Evolutionary conservation across 2,113 vertebrate species (phyloP), one percentile per base, ranked within the genome.

Genomic region (Peromyscus polionotus): DNA sequence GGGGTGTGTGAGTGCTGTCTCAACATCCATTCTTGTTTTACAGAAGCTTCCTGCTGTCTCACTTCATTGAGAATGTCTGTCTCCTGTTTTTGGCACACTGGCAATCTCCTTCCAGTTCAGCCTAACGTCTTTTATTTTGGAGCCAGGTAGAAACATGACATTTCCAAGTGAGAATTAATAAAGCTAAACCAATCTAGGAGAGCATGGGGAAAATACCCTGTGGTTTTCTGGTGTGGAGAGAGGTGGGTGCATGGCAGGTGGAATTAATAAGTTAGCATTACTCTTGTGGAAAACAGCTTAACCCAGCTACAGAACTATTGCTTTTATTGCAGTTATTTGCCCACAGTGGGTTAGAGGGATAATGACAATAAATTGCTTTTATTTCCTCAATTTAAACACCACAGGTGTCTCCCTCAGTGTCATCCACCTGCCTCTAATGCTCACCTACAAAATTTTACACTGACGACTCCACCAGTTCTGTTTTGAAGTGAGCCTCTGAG

Each of bases 161-260:
- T 89, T 95, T 94, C 54, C 28, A 93, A 45, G 65, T 39, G 28
- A 91, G 51, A 83, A 79, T 88, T 88, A 39, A 48, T 81, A 81
- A 70, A n/a, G 42, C 57, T 86, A 88, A 94, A 72, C 36, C 17
- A 94, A 13, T 5, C 14, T 54, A 54, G 12, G 17, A 61, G 45
- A 20, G 93, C 63, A 36, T 59, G 33, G 36, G 28, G 28, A 31
- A 91, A 88, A 72, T 72, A 22, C n/a, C 54, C 36, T 5, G 33
- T 31, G 57, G 16, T 7, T 31, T 80, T 0, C 48, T 42, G 65
- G 16, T 10, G 63, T 68, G 57, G 76, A 67, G 8, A 33, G n/a
- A 20, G 48, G 28, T 12, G 26, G 20, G 28, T n/a, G 1, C 8
- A 11, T 5, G 4, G 19, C 36, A 81, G 51, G 6, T 42, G 63